Evolutionary conservation across 1,140 invertebrate genomes (phyloP).

Genomic region (Gerris buenoi): DNA sequence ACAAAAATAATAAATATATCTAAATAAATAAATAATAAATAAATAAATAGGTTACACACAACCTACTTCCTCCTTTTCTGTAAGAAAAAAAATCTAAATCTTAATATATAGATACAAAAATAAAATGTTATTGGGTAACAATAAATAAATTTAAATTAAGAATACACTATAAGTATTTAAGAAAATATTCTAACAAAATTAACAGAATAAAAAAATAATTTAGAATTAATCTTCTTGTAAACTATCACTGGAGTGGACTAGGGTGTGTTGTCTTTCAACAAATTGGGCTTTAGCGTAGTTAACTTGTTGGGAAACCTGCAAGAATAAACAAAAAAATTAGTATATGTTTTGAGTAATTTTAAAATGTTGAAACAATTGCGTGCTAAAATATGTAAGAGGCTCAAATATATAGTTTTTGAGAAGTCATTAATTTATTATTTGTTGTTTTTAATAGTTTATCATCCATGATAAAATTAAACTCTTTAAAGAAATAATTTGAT

Average conservation of each 20-base stretch:
- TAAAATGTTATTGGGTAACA: no score
- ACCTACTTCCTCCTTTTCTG: no score
- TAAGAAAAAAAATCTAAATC: no score
- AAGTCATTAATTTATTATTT: neutral
- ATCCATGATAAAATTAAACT: neutral
- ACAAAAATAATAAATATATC: no score
- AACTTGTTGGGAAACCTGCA: slow-evolving; percentile 48
- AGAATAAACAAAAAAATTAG: slow-evolving; percentile 16
- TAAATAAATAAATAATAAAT: no score
- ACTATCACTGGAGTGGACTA: slow-evolving; percentile 20
- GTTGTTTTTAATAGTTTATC: neutral
- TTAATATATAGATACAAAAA: no score
- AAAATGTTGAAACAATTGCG: slow-evolving; percentile 6
- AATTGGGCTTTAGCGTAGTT: slow-evolving; percentile 77
- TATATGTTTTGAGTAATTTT: neutral
- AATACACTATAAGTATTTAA: no score
- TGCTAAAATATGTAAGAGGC: neutral
- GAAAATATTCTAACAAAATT: no score
- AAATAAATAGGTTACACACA: no score
- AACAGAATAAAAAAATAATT: neutral
- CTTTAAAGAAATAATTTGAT: no score
- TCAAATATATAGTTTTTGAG: neutral
- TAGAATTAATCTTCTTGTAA: slow-evolving; percentile 9
- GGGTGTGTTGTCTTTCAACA: slow-evolving; percentile 55
- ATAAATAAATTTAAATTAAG: no score